phyloP scores from a whole-genome alignment of 2,113 vertebrate species.

The human (Homo sapiens) region DNA sequence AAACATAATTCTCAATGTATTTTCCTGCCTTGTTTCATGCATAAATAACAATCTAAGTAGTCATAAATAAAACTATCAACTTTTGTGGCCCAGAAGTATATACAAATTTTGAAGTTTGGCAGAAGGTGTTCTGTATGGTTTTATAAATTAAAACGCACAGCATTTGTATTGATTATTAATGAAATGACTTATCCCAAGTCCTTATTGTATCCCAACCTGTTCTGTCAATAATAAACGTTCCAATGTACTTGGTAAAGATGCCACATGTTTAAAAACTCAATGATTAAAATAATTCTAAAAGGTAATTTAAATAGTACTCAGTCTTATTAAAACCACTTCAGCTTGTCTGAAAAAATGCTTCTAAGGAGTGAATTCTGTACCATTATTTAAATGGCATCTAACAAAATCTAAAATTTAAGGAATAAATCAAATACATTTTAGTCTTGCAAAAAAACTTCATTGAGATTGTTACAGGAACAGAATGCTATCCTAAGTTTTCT shows the following conservation, averaged over 20 bases:
- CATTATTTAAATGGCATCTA: background rate
- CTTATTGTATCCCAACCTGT: background rate
- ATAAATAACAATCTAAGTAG: constrained; percentile 56
- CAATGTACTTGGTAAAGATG: background rate
- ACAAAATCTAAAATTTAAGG: background rate
- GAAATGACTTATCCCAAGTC: background rate
- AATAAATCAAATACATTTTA: background rate
- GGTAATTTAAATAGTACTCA: background rate
- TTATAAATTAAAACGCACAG: background rate
- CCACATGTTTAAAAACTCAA: background rate
- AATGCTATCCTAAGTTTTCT: background rate
- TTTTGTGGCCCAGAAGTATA: constrained; percentile 18
- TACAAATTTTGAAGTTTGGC: background rate
- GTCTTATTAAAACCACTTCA: constrained; percentile 26
- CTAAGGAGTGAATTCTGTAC: background rate
- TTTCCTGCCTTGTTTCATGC: constrained; percentile 36
- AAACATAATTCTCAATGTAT: constrained; percentile 46
- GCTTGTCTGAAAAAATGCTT: background rate
- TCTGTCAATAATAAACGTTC: background rate
- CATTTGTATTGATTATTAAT: background rate
- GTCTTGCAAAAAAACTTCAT: background rate
- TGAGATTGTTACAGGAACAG: background rate
- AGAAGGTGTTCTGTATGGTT: background rate
- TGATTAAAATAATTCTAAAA: background rate
- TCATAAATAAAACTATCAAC: constrained; percentile 40